Evolutionary conservation across 2,888 invertebrate genomes (phyloP).

Genomic region (Iselma pallidipennis): DNA sequence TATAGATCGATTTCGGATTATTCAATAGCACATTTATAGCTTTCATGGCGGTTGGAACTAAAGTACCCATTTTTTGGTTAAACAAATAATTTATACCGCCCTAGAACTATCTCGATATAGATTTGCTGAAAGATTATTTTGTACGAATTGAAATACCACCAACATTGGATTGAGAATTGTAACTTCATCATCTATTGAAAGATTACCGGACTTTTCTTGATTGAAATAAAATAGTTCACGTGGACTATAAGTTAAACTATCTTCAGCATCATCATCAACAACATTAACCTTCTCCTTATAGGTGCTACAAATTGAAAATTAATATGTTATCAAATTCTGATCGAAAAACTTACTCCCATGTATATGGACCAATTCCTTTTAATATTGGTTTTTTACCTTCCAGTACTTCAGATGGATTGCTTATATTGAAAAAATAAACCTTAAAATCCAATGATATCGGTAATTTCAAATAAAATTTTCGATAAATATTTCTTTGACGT

Average conservation of each 20-base stretch:
- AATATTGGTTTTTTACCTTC: conserved; percentile 53
- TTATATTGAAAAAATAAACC: conserved; percentile 57
- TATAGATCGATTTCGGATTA: conserved; percentile 64
- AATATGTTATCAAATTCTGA: too few species aligned
- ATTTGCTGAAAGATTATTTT: conserved; percentile 65
- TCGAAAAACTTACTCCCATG: conserved; percentile 56
- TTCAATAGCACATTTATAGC: conserved; percentile 71
- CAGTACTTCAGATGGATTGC: conserved; percentile 54
- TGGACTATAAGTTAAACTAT: conserved; percentile 73
- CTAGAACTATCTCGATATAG: too few species aligned
- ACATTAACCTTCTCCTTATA: conserved; percentile 81
- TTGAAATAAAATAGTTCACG: conserved; percentile 71
- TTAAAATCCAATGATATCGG: conserved; percentile 55
- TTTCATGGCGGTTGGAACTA: conserved; percentile 69
- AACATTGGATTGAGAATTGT: conserved; percentile 72
- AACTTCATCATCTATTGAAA: conserved; percentile 76
- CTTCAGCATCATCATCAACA: conserved; percentile 71
- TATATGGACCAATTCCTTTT: conserved; percentile 58
- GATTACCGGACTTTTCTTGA: conserved; percentile 64
- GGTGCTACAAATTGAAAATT: conserved; percentile 65
- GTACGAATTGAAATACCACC: conserved; percentile 62
- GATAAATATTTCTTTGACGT: conserved; percentile 32
- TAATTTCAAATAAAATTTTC: conserved; percentile 48
- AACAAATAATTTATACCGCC: too few species aligned
- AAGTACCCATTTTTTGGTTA: too few species aligned